These are phyloP conservation scores for Varroa destructor DNA, from an alignment of 1,140 invertebrate genomes.

Conservation along the genomic window DNA sequence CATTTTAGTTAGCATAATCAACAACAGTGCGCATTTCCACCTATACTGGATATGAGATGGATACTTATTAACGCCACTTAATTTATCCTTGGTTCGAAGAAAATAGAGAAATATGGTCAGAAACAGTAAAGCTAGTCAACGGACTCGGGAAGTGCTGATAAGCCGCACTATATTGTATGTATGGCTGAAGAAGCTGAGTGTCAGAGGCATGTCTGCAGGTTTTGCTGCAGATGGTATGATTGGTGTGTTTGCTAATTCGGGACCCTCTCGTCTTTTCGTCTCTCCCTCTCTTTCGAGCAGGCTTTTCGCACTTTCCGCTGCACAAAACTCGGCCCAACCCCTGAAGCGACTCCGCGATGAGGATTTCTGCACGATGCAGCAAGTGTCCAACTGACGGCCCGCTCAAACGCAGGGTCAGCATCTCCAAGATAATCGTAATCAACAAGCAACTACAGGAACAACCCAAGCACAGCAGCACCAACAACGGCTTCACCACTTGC, in stretches of 20 bases:
- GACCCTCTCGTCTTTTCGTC: slow-evolving; percentile 9
- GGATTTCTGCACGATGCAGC: neutral
- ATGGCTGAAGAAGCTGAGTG: neutral
- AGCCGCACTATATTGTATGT: neutral
- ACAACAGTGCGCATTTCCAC: neutral
- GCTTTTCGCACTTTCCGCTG: slow-evolving; percentile 6
- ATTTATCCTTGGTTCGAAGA: neutral
- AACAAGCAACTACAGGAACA: neutral
- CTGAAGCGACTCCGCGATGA: slow-evolving; percentile 24
- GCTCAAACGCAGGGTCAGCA: neutral
- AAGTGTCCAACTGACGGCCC: slow-evolving; percentile 17
- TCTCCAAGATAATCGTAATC: neutral
- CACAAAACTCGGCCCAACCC: slow-evolving; percentile 8
- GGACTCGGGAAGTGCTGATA: neutral
- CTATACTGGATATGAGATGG: neutral
- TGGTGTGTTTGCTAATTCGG: slow-evolving; percentile 7
- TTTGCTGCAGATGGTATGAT: too few species aligned
- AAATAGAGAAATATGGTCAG: neutral
- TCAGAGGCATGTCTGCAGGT: neutral
- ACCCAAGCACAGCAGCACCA: neutral
- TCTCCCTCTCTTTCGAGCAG: neutral
- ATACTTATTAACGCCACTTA: neutral
- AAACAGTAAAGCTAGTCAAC: neutral
- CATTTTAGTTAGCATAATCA: too few species aligned
- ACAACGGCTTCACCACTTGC: neutral